These are phyloP conservation scores for Coregonus suidteri DNA, from an alignment of 2,797 vertebrate genomes.

Conservation along the genomic window DNA sequence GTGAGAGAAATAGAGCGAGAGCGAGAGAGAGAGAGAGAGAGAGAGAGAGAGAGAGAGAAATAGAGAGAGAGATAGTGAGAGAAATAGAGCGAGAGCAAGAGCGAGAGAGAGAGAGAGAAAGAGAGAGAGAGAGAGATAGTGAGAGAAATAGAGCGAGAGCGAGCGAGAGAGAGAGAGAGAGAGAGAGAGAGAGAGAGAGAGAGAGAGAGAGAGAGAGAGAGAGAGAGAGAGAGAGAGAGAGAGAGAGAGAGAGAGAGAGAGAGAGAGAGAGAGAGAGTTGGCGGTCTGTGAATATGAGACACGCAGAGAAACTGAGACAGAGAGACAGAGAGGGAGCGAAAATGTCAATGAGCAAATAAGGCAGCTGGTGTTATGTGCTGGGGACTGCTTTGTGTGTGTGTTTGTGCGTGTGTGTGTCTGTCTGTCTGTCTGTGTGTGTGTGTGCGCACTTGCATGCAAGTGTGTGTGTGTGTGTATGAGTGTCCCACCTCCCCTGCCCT, in stretches of 20 bases:
- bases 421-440: constrained; percentile 32
- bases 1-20: constrained; percentile 14
- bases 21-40: constrained; percentile 25
- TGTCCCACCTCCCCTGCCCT: constrained; percentile 52
- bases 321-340: constrained; percentile 56
- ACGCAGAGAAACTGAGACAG: constrained; percentile 53
- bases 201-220: too few species aligned
- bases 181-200: too few species aligned
- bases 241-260: too few species aligned
- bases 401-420: constrained; percentile 24
- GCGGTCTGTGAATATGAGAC: constrained; percentile 33
- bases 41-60: constrained; percentile 19
- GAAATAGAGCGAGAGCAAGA: too few species aligned
- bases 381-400: constrained; percentile 61
- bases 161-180: too few species aligned
- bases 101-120: too few species aligned
- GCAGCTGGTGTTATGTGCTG: constrained; percentile 72
- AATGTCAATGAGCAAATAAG: constrained; percentile 77
- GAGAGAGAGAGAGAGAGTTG: too few species aligned
- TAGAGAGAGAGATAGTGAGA: constrained; percentile 22
- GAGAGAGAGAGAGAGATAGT: too few species aligned
- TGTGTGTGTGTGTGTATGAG: constrained; percentile 31
- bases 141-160: too few species aligned
- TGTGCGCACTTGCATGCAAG: neutral
- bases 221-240: too few species aligned